Evolutionary conservation across 2,888 invertebrate genomes (phyloP).

Genomic region (Emmelina monodactyla): DNA sequence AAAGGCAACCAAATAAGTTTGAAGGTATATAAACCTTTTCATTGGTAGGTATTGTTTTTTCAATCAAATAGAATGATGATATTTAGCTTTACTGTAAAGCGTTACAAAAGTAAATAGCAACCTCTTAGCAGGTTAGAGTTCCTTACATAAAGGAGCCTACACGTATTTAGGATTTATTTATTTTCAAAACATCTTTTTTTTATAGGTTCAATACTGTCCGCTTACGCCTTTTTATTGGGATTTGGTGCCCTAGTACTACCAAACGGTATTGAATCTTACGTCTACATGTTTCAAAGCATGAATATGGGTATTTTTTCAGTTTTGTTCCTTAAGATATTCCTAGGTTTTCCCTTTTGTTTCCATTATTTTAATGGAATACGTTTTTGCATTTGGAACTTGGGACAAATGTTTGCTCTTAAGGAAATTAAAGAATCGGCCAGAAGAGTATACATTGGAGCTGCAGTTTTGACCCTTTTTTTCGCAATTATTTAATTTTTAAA

Average conservation of each 20-base stretch:
- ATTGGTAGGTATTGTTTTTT: too few species aligned
- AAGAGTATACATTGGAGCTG: background rate
- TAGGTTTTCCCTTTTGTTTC: background rate
- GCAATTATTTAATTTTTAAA: slow-evolving; percentile 1
- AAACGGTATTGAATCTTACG: background rate
- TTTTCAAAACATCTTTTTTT: background rate
- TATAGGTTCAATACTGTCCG: background rate
- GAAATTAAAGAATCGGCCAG: background rate
- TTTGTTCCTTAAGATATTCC: background rate
- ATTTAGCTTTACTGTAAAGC: too few species aligned
- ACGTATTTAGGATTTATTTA: too few species aligned
- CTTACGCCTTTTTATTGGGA: background rate
- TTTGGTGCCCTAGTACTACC: background rate
- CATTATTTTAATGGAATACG: background rate
- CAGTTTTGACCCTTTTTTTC: background rate
- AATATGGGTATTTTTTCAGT: background rate
- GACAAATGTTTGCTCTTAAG: background rate
- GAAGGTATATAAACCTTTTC: background rate
- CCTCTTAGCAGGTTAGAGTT: too few species aligned
- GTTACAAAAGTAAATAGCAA: too few species aligned
- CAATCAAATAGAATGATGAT: too few species aligned
- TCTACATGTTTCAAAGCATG: background rate
- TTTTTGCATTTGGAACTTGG: background rate
- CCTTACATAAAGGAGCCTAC: too few species aligned
- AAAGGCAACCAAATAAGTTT: background rate